phyloP scores from a whole-genome alignment of 2,888 invertebrate genomes.

The Acleris laterana region DNA sequence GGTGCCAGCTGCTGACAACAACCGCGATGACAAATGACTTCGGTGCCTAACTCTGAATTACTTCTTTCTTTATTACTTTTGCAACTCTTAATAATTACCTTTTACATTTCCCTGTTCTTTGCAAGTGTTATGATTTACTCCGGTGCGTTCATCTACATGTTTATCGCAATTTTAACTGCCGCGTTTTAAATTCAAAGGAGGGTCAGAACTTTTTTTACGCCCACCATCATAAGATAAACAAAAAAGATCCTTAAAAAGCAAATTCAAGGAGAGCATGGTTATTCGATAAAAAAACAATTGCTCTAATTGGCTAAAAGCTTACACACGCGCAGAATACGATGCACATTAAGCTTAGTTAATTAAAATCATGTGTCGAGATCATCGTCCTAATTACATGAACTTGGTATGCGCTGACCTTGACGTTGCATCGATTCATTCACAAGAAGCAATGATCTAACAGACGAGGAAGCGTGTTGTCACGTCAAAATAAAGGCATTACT shows the following conservation, averaged over 20 bases:
- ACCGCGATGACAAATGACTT: slow-evolving; percentile 71
- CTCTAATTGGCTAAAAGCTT: slow-evolving; percentile 1
- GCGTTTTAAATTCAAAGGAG: slow-evolving; percentile 17
- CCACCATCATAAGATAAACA: slow-evolving; percentile 5
- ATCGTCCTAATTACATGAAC: slow-evolving; percentile 34
- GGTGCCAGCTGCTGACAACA: slow-evolving; percentile 74
- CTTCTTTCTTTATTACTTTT: slow-evolving; percentile 37
- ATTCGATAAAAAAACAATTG: background rate
- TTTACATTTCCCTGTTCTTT: slow-evolving; percentile 15
- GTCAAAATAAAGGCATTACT: slow-evolving; percentile 59
- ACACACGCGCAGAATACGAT: slow-evolving; percentile 5
- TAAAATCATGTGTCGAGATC: slow-evolving; percentile 34
- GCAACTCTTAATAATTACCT: slow-evolving; percentile 35
- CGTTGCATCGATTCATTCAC: slow-evolving; percentile 49
- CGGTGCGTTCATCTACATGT: slow-evolving; percentile 22
- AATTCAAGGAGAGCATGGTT: background rate
- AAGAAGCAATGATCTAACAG: slow-evolving; percentile 45
- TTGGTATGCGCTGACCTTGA: slow-evolving; percentile 44
- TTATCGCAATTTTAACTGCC: slow-evolving; percentile 15
- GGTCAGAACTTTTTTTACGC: slow-evolving; percentile 10
- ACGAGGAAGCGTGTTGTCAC: slow-evolving; percentile 62
- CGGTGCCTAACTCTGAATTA: slow-evolving; percentile 61
- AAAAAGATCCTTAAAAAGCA: background rate
- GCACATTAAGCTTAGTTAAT: slow-evolving; percentile 19
- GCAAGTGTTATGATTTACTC: slow-evolving; percentile 22